Conservation (phyloP, 2,797 vertebrate genomes). For the Clarias laeviceps region DNA sequence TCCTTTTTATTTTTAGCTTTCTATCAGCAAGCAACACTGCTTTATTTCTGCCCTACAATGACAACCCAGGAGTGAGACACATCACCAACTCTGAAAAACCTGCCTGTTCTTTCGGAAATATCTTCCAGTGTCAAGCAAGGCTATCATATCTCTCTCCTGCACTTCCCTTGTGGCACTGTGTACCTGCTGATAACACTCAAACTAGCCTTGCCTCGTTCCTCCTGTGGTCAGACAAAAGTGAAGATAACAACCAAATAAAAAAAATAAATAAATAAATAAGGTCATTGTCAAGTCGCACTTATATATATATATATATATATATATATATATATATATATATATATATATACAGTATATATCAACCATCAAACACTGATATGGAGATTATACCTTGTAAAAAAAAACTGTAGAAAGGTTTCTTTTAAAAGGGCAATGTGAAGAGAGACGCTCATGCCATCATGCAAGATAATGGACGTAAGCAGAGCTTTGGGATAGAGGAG, state of each 20-base stretch:
- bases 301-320: neutral
- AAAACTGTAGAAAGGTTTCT: neutral
- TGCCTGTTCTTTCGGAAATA: constrained; percentile 37
- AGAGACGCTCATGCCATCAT: constrained; percentile 39
- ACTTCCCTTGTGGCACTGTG: constrained; percentile 14
- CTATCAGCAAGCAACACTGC: constrained; percentile 24
- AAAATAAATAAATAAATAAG: neutral
- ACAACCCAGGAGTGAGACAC: constrained; percentile 33
- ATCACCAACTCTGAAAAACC: constrained; percentile 38
- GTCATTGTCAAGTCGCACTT: neutral
- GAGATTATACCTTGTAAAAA: constrained; percentile 11
- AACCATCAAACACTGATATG: constrained; percentile 22
- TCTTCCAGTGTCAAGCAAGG: constrained; percentile 26
- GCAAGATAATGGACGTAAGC: constrained; percentile 60
- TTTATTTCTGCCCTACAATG: constrained; percentile 43
- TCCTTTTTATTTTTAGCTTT: constrained; percentile 43
- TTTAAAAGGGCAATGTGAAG: neutral
- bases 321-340: too few species aligned
- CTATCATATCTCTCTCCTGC: constrained; percentile 37
- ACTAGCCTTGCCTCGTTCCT: constrained; percentile 58
- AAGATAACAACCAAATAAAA: constrained; percentile 45
- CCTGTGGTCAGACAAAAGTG: constrained; percentile 42
- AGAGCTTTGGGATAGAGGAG: constrained; percentile 43
- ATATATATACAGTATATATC: too few species aligned
- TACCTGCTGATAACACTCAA: constrained; percentile 54